Base-by-base conservation (phyloP, 2,797 vertebrate species). In the Rachycentron canadum region DNA sequence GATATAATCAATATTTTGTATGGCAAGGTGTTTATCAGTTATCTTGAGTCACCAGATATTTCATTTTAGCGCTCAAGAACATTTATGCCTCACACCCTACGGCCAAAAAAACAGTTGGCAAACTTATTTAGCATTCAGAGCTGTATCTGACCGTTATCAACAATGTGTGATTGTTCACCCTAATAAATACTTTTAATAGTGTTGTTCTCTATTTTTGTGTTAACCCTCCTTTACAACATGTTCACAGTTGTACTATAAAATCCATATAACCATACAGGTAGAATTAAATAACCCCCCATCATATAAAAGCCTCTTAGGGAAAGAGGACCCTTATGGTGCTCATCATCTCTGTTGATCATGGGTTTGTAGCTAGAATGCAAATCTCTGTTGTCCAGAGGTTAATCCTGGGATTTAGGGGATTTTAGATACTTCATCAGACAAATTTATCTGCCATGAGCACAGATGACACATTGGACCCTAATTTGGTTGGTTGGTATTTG, bases 251-350 rank as follows among this genome's bases (percentile, higher is more conserved):
- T 50, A 55, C 53, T 49, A 49, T 66, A 52, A 83, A 82, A 82
- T 76, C 53, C 80, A 79, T 73, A 77, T 73, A 79, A 70, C 40
- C 63, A 71, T 63, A 79, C 67, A 69, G 38, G 16, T 43, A 65
- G 23, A 78, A 74, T 81, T 68, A 58, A 86, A 86, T 86, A 87
- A 84, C 36, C 72, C 79, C 78, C 62, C 65, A 79, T 75, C 67
- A 87, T 79, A 69, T 67, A 57, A 89, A 92, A 91, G 87, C 88
- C 73, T 87, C 90, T 91, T 88, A 90, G 43, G 40, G 45, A 49
- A 56, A 72, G 49, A 78, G 60, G 83, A 76, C 81, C 81, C 71
- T 83, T 79, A 90, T 87, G 76, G 80, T 58, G 10, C 68, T 89
- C 78, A 86, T 88, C 86, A 87, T 82, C 84, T 76, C 73, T 79